Percentiles rank a stretch among this genome's conserved stretches.
phyloP scores from a whole-genome alignment of 2,888 invertebrate genomes.

The Cerastis leucographa region DNA sequence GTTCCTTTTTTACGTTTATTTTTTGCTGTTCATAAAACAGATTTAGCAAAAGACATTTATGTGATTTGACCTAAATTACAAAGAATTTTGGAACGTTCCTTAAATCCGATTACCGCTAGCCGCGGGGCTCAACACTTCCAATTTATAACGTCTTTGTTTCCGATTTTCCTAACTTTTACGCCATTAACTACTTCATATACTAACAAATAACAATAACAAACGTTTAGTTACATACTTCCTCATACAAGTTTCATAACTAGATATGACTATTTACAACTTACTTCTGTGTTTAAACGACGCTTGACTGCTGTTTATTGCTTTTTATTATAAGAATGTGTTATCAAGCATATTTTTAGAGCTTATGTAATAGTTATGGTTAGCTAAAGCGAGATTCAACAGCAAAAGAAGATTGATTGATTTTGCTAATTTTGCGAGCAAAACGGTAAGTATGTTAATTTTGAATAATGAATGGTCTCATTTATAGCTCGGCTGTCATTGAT shows the following conservation, averaged over 20 bases:
- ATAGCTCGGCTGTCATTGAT: not conserved
- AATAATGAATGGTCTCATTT: not conserved
- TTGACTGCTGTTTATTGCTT: slow-evolving; percentile 19
- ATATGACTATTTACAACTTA: slow-evolving; percentile 12
- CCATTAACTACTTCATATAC: slow-evolving; percentile 28
- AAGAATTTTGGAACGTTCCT: not conserved
- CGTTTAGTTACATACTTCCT: slow-evolving; percentile 38
- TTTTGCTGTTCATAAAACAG: not conserved
- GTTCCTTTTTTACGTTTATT: too few species aligned
- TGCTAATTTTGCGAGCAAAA: not conserved
- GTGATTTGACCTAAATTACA: not conserved
- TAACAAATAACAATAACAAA: slow-evolving; percentile 45
- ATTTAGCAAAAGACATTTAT: not conserved
- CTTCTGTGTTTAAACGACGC: slow-evolving; percentile 1
- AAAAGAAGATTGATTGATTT: not conserved
- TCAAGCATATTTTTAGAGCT: not conserved
- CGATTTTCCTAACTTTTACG: slow-evolving; percentile 25
- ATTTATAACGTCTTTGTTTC: slow-evolving; percentile 46
- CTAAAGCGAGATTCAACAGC: not conserved
- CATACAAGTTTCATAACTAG: slow-evolving; percentile 41
- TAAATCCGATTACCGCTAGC: not conserved
- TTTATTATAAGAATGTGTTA: slow-evolving; percentile 17
- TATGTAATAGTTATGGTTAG: not conserved
- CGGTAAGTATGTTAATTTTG: too few species aligned
- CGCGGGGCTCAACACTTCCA: slow-evolving; percentile 15